These are phyloP conservation scores for Thunnus thynnus DNA, from an alignment of 2,113 vertebrate species.

Conservation along the genomic window DNA sequence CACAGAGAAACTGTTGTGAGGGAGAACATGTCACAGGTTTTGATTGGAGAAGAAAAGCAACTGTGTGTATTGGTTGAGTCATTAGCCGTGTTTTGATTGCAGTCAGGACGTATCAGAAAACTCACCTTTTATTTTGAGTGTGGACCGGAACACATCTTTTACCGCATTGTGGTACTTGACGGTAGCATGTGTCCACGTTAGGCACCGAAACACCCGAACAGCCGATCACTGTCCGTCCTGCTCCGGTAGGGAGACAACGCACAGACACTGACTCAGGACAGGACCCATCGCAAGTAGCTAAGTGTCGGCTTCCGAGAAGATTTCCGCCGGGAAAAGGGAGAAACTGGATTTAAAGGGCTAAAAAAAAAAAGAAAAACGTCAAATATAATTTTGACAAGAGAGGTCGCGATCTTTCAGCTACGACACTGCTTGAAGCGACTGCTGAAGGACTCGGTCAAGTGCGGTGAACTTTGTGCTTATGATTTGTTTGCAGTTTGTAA, in stretches of 20 bases:
- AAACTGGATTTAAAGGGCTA: constrained; percentile 29
- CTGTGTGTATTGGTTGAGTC: no score
- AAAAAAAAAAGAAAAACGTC: neutral
- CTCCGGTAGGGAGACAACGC: constrained; percentile 33
- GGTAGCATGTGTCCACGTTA: constrained; percentile 8
- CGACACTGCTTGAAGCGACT: neutral
- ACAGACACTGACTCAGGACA: constrained; percentile 1
- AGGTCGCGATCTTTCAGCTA: constrained; percentile 2
- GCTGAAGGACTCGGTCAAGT: constrained; percentile 40
- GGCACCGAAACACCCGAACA: constrained; percentile 34
- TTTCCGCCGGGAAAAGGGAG: neutral
- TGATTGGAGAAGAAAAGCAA: no score
- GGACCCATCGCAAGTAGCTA: neutral
- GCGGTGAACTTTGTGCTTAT: constrained; percentile 49
- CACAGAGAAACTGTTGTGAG: no score
- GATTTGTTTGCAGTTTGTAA: constrained; percentile 29
- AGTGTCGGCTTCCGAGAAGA: neutral
- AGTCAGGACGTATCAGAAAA: no score
- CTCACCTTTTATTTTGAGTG: constrained; percentile 62
- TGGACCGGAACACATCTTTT: neutral
- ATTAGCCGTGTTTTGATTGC: no score
- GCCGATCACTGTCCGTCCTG: constrained; percentile 39
- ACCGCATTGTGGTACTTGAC: neutral
- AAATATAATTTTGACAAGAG: constrained; percentile 23
- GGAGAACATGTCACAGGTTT: no score